These are phyloP conservation scores for Gordius sp. DNA, from an alignment of 2,888 invertebrate species.

Conservation along the genomic window DNA sequence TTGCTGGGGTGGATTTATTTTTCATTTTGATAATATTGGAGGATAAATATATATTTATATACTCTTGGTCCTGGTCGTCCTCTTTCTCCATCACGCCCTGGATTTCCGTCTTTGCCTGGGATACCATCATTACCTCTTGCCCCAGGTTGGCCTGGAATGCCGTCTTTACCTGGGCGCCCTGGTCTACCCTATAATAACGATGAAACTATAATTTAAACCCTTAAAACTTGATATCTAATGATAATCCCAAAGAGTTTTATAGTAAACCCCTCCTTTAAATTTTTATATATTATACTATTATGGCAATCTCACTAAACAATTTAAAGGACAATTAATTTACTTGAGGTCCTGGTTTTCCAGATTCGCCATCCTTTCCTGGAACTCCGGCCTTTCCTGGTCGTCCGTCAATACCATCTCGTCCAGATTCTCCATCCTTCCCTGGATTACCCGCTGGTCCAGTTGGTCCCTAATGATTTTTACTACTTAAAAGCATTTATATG, in stretches of 20 bases:
- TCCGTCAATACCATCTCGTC: slow-evolving; percentile 8
- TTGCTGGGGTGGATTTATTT: too few relatives aligned
- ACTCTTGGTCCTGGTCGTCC: slow-evolving; percentile 15
- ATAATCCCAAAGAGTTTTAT: too few relatives aligned
- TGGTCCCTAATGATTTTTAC: slow-evolving; percentile 14
- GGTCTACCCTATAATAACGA: slow-evolving; percentile 5
- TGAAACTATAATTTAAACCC: too few relatives aligned
- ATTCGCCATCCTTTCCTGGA: slow-evolving; percentile 1
- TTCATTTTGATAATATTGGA: too few relatives aligned
- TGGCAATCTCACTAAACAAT: too few relatives aligned
- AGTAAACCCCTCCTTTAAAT: too few relatives aligned
- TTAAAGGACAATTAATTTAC: neutral
- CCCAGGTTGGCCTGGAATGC: slow-evolving; percentile 7
- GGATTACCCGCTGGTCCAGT: slow-evolving; percentile 5
- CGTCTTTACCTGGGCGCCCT: slow-evolving; percentile 13
- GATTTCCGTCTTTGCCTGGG: slow-evolving; percentile 17
- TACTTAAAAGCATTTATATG: too few relatives aligned
- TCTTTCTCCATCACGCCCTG: slow-evolving; percentile 10
- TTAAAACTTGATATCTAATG: too few relatives aligned
- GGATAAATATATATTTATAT: neutral
- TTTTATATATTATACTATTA: too few relatives aligned
- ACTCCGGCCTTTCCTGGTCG: slow-evolving; percentile 8
- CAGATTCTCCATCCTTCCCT: neutral
- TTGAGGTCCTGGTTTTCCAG: slow-evolving; percentile 4
- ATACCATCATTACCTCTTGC: neutral